Evolutionary conservation across 2,113 vertebrate species (phyloP), one percentile per base, ranked within the genome.

Genomic region (Helogale parvula): DNA sequence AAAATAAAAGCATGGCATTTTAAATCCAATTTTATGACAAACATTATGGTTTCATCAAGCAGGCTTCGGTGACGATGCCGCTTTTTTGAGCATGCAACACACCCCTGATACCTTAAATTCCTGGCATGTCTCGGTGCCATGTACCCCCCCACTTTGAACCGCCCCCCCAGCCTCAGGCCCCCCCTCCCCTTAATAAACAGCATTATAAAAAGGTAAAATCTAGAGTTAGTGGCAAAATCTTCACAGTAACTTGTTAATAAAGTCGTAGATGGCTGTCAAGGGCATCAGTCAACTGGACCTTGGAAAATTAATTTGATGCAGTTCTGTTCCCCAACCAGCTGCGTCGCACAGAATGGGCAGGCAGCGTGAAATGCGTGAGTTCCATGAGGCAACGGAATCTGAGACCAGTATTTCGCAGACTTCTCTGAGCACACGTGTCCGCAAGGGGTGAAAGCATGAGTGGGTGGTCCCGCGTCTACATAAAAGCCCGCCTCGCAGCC

Each of bases 401-500:
- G 99, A 1, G 99, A 99, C 99, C 99, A 99, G 98, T 99, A 99
- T 50, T 99, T 99, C 17, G 99, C 99, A 0, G 99, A 99, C 93
- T 99, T 99, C 98, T 99, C 99, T 0, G 99, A 99, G 98, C 99
- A 99, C 94, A 99, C 99, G 3, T 99, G 99, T 98, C 99, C 99
- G 0, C 99, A 99, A 0, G 99, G 99, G 71, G 99, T 99, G 45
- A 99, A 99, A 86, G 99, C 99, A 0, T 99, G 99, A 0, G 99
- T 99, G 23, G 99, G 99, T 0, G 99, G 99, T 0, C 99, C 99
- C 0, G 99, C 99, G 38, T 99, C 99, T 96, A 99, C 99, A 0
- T 99, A 99, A 97, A 99, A 99, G 1, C 99, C 99, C 0, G 99
- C 99, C 98, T 99, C 99, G 0, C 99, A 99, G 82, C 99, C 99